A percentile compares a stretch with the other conserved stretches of the same genome.
Conservation (phyloP, 1,140 invertebrate genomes). For the Brachystomella parvula region DNA sequence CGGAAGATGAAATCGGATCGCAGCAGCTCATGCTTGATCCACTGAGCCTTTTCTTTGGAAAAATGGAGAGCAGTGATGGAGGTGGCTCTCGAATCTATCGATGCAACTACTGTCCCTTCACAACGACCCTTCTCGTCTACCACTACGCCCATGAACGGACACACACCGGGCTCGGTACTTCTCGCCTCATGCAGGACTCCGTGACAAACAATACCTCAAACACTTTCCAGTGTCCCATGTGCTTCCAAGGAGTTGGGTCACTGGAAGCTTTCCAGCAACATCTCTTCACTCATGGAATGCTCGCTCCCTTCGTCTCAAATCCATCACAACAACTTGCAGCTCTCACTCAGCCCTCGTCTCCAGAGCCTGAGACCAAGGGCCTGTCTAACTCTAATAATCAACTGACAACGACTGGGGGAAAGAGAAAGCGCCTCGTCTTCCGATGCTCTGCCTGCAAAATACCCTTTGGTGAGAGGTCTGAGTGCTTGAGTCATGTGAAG, state of each 20-base stretch:
- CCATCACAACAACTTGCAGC: constrained; percentile 8
- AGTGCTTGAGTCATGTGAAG: constrained; percentile 44
- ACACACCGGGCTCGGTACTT: constrained; percentile 50
- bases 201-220: constrained; percentile 32
- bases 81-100: constrained; percentile 59
- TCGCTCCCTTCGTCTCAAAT: constrained; percentile 35
- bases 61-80: constrained; percentile 36
- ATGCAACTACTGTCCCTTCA: constrained; percentile 79
- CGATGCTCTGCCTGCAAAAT: constrained; percentile 47
- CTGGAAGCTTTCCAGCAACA: constrained; percentile 54
- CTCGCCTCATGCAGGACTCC: constrained; percentile 14
- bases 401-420: not conserved
- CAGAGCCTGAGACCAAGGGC: not conserved
- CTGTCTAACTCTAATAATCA: not conserved
- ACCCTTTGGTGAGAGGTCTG: constrained; percentile 43
- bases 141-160: constrained; percentile 83
- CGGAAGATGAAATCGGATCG: not conserved
- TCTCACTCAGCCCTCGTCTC: constrained; percentile 1
- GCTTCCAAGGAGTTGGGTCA: constrained; percentile 51
- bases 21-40: constrained; percentile 23
- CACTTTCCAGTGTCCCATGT: constrained; percentile 53
- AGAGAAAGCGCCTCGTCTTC: constrained; percentile 3
- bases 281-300: constrained; percentile 52
- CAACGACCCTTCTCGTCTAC: constrained; percentile 78
- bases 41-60: constrained; percentile 33